A percentile compares a stretch with the other conserved stretches of the same genome.
Evolutionary conservation across 2,113 vertebrate genomes (phyloP).

Genomic region (Alosa alosa): DNA sequence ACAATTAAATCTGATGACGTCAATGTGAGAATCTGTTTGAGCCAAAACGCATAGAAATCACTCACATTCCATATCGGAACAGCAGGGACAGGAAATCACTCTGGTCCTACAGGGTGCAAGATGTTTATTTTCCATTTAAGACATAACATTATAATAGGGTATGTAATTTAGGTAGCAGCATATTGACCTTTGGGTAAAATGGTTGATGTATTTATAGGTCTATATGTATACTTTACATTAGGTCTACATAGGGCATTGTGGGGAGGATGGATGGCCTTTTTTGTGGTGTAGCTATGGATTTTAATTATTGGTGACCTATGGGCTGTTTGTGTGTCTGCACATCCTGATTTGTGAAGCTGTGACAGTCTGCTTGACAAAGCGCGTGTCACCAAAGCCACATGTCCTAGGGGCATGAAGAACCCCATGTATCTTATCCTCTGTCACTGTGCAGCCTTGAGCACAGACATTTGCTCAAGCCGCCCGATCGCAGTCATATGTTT

Average conservation of each 20-base stretch:
- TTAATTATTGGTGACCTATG: neutral
- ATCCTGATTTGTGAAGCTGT: conserved; percentile 19
- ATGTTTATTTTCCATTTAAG: neutral
- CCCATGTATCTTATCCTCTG: conserved; percentile 6
- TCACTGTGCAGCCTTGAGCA: neutral
- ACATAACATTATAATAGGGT: neutral
- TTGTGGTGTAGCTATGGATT: neutral
- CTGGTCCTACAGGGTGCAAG: neutral
- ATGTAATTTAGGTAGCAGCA: too few species aligned
- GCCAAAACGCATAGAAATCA: neutral
- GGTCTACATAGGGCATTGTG: neutral
- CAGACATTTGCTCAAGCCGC: neutral
- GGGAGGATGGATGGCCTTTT: neutral
- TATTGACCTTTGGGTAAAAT: neutral
- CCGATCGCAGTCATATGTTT: neutral
- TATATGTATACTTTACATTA: neutral
- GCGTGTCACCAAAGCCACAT: neutral
- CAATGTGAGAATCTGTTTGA: neutral
- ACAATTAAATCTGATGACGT: neutral
- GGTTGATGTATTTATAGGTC: neutral
- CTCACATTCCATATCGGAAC: neutral
- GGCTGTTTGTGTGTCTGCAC: neutral
- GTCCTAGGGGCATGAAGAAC: neutral
- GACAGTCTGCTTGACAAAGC: conserved; percentile 21
- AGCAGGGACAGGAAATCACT: neutral